Evolutionary conservation across 2,888 invertebrate genomes (phyloP).

Genomic region (Hedychridium roseum): DNA sequence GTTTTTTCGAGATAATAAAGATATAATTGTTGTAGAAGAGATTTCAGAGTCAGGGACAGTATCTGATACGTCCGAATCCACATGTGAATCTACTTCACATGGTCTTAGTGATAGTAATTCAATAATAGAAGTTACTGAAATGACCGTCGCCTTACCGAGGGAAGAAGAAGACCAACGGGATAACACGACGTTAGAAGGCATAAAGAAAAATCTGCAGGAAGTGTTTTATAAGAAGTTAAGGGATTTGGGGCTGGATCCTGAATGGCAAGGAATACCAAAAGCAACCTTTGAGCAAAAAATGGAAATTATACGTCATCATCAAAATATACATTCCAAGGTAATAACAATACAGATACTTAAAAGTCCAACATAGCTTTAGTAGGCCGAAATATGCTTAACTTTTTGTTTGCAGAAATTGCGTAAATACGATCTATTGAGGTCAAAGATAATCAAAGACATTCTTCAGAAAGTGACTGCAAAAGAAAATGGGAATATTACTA

Average conservation of each 20-base stretch:
- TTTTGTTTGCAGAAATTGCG: slow-evolving; percentile 65
- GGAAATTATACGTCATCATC: slow-evolving; percentile 68
- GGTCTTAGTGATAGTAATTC: background rate
- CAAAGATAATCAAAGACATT: slow-evolving; percentile 65
- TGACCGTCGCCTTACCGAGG: background rate
- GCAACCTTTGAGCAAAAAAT: slow-evolving; percentile 69
- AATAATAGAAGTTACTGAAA: slow-evolving; percentile 2
- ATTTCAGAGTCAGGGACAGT: no score
- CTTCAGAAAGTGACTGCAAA: slow-evolving; percentile 59
- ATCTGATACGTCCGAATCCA: slow-evolving; percentile 3
- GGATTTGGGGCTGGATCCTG: slow-evolving; percentile 71
- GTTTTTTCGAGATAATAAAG: background rate
- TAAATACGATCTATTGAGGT: slow-evolving; percentile 64
- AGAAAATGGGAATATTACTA: slow-evolving; percentile 49
- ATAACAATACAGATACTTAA: no score
- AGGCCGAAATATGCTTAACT: slow-evolving; percentile 1
- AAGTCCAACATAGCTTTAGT: background rate
- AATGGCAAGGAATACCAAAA: slow-evolving; percentile 69
- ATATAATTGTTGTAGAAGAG: slow-evolving; percentile 11
- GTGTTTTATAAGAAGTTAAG: slow-evolving; percentile 67
- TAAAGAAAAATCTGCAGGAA: slow-evolving; percentile 46
- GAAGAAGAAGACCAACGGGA: background rate
- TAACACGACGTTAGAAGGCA: slow-evolving; percentile 14
- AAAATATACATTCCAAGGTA: slow-evolving; percentile 69
- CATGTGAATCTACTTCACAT: background rate